Evolutionary conservation across 2,113 vertebrate genomes (phyloP).

Genomic region (Pseudorectes ferrugineus): DNA sequence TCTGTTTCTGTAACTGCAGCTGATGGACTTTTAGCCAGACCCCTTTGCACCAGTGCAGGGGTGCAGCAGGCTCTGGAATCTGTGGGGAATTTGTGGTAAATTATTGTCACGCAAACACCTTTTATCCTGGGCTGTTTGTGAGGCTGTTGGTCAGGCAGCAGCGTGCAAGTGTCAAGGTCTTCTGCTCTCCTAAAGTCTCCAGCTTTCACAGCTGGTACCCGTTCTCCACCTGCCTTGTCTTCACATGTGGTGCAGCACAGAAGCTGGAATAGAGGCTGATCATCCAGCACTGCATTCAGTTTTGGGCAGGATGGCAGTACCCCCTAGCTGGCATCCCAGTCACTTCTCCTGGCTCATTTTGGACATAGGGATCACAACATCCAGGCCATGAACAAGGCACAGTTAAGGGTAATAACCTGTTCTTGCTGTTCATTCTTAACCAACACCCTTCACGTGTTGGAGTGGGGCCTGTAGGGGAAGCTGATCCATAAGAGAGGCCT

Average conservation of each 20-base stretch:
- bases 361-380: background rate
- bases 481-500: background rate
- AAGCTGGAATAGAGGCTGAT: background rate
- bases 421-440: background rate
- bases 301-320: background rate
- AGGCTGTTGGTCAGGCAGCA: background rate
- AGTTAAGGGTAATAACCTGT: background rate
- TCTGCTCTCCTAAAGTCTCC: background rate
- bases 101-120: background rate
- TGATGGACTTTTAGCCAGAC: background rate
- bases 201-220: background rate
- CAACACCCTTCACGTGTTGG: fast-evolving
- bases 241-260: background rate
- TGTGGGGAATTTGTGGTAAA: background rate
- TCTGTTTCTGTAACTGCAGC: background rate
- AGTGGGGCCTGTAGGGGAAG: background rate
- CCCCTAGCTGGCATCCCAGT: background rate
- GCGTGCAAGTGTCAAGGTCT: background rate
- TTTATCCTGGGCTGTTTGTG: background rate
- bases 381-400: background rate
- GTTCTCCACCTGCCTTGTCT: background rate
- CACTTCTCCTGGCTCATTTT: background rate
- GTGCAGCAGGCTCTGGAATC: background rate
- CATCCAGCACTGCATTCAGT: background rate
- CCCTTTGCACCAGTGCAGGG: background rate